Base-by-base conservation (phyloP, 2,888 invertebrate genomes). In the Brachypalpus laphriformis region DNA sequence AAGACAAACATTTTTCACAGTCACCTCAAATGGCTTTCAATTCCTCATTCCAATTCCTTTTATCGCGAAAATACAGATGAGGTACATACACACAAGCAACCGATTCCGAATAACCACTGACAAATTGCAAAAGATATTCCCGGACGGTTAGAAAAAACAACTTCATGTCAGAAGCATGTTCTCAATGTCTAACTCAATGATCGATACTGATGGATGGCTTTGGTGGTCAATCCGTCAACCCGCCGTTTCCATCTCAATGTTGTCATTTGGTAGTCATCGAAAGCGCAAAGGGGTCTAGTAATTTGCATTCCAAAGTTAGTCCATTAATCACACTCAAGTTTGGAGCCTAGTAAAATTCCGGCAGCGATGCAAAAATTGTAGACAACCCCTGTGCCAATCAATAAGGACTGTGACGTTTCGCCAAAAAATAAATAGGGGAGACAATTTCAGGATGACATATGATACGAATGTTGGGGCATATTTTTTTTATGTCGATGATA, bases 141-240 rank as follows among this genome's bases (percentile, higher is more conserved):
- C 7, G 14, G 18, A 8, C 16, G 34, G 18, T 18, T 18, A 16
- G 18, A 49, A 45, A 45, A 47, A 47, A 47, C 47, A 18, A 18
- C 20, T 47, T 20, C 16, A 40, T 54, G 51, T 31, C 49, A 71
- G 25, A 65, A 42, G n/a, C 65, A 42, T 49, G 42, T 40, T 65
- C 2, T 20, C 47, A 49, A 65, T 65, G 56, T 56, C 56, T 37
- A 49, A 25, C 70, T 14, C 18, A 4, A 57, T 65, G 78, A 78
- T 65, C 65, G 66, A 80, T 80, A 31, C 51, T 74, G 80, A 80
- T 66, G 42, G 74, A 80, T 80, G 51, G 47, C 51, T 54, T 20
- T 9, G 11, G n/a, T 66, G 80, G 80, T 74, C 80, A 80, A 80
- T 72, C 25, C 54, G 34, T 40, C 37, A 61, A 45, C 16, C 28